Conservation (phyloP, 2,888 invertebrate species). For the Aromia moschata region DNA sequence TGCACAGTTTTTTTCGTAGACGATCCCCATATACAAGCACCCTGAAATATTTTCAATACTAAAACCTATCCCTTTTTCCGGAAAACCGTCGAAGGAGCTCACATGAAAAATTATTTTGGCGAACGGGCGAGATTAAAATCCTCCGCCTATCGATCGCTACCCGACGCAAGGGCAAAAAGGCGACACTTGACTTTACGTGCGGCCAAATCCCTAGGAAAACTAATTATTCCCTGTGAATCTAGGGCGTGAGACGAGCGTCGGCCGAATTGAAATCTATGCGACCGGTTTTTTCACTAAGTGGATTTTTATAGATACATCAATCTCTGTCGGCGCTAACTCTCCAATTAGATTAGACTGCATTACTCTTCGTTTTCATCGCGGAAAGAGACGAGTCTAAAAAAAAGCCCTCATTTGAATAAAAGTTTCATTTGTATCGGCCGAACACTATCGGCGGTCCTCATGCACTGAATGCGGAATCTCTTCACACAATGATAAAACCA, state of each 20-base stretch:
- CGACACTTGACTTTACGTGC: conserved; percentile 14
- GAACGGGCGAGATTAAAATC: background rate
- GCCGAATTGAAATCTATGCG: conserved; percentile 33
- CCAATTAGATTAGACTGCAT: conserved; percentile 45
- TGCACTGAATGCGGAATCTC: background rate
- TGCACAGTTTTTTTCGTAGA: too few relatives aligned
- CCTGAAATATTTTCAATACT: too few relatives aligned
- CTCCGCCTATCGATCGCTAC: conserved; percentile 8
- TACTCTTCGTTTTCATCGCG: conserved; percentile 44
- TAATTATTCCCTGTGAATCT: conserved; percentile 14
- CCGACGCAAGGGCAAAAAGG: conserved; percentile 10
- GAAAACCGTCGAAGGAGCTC: background rate
- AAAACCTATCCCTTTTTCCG: too few relatives aligned
- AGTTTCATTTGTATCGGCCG: conserved; percentile 30
- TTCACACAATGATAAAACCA: conserved; percentile 13
- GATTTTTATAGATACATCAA: conserved; percentile 44
- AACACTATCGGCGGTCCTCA: background rate
- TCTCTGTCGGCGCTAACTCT: conserved; percentile 42
- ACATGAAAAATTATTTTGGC: background rate
- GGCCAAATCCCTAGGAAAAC: conserved; percentile 2
- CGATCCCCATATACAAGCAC: too few relatives aligned
- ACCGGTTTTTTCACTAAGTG: conserved; percentile 38
- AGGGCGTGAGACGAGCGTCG: conserved; percentile 23
- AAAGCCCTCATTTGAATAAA: conserved; percentile 41
- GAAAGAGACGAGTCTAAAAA: conserved; percentile 27